A percentile compares a stretch with the other conserved stretches of the same genome.
Conservation (phyloP, 2,888 invertebrate genomes). For the Phyllotreta striolata region DNA sequence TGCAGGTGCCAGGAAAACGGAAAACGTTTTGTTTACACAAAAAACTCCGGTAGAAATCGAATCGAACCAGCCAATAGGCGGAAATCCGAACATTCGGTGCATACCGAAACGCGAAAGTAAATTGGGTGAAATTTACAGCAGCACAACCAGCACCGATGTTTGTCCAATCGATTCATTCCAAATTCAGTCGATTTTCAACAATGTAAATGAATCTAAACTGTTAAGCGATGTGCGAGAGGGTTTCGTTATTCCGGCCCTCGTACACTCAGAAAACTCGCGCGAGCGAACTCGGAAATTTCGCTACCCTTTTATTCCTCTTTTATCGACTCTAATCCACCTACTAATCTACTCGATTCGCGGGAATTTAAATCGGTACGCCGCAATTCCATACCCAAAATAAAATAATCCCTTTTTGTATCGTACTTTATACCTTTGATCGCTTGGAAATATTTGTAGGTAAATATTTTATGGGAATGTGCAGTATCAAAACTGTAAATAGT, state of each 20-base stretch:
- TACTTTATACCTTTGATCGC: no score
- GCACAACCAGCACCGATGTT: constrained; percentile 9
- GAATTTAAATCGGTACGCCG: no score
- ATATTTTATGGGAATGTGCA: no score
- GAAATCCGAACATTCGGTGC: constrained; percentile 8
- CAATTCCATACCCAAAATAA: no score
- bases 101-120: constrained; percentile 3
- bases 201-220: constrained; percentile 27
- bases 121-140: constrained; percentile 17
- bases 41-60: constrained; percentile 2
- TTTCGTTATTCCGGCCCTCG: neutral
- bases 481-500: no score
- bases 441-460: no score
- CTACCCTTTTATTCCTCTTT: no score
- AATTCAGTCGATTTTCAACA: constrained; percentile 23
- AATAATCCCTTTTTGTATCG: no score
- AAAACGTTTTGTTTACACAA: constrained; percentile 5
- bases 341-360: no score
- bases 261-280: constrained; percentile 1
- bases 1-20: no score
- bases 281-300: no score
- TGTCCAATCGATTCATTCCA: constrained; percentile 16
- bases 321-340: no score
- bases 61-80: constrained; percentile 11
- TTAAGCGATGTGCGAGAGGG: constrained; percentile 20